Conservation (phyloP, 1,140 invertebrate species). For the Apis florea region DNA sequence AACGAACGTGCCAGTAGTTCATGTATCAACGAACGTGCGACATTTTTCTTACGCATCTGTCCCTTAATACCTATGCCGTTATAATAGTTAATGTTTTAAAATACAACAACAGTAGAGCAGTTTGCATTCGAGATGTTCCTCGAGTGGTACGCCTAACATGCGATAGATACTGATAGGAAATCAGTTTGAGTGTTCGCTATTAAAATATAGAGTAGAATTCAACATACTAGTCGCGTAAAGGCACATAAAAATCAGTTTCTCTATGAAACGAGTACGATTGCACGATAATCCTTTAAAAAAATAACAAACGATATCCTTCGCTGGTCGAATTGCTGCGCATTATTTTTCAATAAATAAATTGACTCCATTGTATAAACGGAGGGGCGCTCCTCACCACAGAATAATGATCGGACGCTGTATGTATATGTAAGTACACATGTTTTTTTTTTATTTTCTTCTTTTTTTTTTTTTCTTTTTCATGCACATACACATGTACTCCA, state of each 20-base stretch:
- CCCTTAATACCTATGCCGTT: conserved; percentile 55
- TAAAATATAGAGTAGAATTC: conserved; percentile 62
- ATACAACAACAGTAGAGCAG: conserved; percentile 56
- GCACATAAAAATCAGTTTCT: conserved; percentile 66
- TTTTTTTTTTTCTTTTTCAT: neutral
- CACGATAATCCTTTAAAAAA: conserved; percentile 53
- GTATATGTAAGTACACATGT: conserved; percentile 52
- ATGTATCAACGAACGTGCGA: neutral
- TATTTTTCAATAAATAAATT: conserved; percentile 46
- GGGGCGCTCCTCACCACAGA: conserved; percentile 54
- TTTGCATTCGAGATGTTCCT: conserved; percentile 17
- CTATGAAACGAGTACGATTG: conserved; percentile 62
- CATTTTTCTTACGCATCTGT: conserved; percentile 21
- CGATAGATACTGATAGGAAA: conserved; percentile 46
- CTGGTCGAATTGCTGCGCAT: conserved; percentile 54
- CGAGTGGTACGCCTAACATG: conserved; percentile 27
- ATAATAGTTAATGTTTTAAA: conserved; percentile 56
- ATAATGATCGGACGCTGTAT: conserved; percentile 64
- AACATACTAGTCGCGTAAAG: conserved; percentile 63
- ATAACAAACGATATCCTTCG: conserved; percentile 49
- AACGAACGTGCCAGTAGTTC: neutral
- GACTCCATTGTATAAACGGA: neutral
- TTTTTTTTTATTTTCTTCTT: neutral
- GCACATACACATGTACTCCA: conserved; percentile 53
- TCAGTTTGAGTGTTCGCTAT: conserved; percentile 52